Evolutionary conservation across 2,113 vertebrate species (phyloP), one percentile per base, ranked within the genome.

Genomic region (Nyctereutes procyonoides): DNA sequence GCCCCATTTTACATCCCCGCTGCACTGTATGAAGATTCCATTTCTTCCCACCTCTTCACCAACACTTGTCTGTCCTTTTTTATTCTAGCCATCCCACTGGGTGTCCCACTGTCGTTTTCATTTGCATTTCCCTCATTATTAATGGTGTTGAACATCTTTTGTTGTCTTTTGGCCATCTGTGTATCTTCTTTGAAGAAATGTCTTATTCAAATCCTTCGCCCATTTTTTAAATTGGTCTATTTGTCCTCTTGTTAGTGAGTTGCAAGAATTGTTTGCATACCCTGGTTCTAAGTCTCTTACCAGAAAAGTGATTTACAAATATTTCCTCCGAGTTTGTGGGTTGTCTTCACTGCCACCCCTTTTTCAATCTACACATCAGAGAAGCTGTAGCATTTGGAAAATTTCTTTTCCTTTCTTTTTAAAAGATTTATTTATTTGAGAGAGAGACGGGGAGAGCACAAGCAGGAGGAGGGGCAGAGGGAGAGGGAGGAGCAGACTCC

Each of bases 61-160:
- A 89, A 80, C 38, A 76, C n/a, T 94, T 48, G 26, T 48, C 48
- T 82, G 11, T 56, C 58, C 56, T 86, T 87, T 97, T 97, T 85
- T 17, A 69, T 81, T 67, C 26, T 2, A 48, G 71, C 43, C 82
- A 65, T 65, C 8, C 43, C 24, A 69, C 38, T 73, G 53, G 35
- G 51, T 65, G 89, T 74, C 48, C 84, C 38, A 77, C 55, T 83
- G 43, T 56, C 16, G 5, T 63, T 83, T 62, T 55, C 63, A 74
- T 81, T 87, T 90, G n/a, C n/a, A 56, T 90, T 95, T 60, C 38
- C 6, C 53, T 84, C 56, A 62, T 5, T 26, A 28, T 43, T 67
- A 88, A 69, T 73, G 38, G 38, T 55, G 9, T 11, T 95, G 58
- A 69, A 43, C 22, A 67, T 74, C 48, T 93, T 88, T 65, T 38